Conservation (phyloP, 1,140 invertebrate species). For the Lucilia cuprina region DNA sequence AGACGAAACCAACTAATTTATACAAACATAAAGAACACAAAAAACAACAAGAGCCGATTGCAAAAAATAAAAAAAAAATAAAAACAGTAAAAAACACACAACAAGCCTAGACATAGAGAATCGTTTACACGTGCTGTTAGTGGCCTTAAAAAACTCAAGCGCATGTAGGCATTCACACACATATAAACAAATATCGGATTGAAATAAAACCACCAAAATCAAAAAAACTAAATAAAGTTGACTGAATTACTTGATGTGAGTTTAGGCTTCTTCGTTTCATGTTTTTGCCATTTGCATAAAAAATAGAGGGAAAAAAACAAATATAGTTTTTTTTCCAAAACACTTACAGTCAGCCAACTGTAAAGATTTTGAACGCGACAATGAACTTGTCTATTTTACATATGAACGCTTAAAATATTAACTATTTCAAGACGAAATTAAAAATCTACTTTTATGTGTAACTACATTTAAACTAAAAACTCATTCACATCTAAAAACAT, state of each 20-base stretch:
- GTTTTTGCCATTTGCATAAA: background rate
- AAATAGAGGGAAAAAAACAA: background rate
- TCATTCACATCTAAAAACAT: no score
- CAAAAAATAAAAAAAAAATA: no score
- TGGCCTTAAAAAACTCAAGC: background rate
- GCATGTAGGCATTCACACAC: background rate
- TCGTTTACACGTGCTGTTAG: background rate
- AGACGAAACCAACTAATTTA: background rate
- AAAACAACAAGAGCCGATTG: no score
- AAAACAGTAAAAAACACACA: no score
- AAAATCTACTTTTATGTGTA: no score
- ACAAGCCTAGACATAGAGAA: background rate
- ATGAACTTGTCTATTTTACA: background rate
- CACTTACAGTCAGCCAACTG: background rate
- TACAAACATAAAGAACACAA: no score
- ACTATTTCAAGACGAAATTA: no score
- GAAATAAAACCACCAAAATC: background rate
- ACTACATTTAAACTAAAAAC: no score
- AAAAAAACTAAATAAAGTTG: background rate
- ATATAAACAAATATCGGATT: background rate
- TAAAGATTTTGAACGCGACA: background rate
- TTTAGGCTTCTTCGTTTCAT: background rate
- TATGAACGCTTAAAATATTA: background rate
- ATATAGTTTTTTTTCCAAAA: background rate
- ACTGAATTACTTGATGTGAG: background rate